These are phyloP conservation scores for Acromyrmex echinatior DNA, from an alignment of 1,140 invertebrate species.

Conservation along the genomic window DNA sequence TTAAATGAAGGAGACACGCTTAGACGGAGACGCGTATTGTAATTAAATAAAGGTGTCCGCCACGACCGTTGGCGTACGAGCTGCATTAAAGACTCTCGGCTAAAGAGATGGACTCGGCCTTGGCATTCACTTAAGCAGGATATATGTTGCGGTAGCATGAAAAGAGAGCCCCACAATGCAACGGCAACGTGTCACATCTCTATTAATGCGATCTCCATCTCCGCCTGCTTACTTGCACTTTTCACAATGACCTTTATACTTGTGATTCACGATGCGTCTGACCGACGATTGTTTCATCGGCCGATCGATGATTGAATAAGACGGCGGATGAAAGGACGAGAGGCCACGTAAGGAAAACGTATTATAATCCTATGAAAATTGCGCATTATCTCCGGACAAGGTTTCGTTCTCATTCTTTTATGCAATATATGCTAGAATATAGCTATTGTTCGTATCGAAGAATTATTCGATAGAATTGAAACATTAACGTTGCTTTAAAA, in stretches of 20 bases:
- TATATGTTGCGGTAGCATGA: conserved; percentile 53
- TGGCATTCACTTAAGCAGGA: conserved; percentile 44
- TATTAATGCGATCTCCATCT: conserved; percentile 48
- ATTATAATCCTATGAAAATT: conserved; percentile 15
- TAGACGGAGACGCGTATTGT: conserved; percentile 57
- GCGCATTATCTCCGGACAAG: conserved; percentile 9
- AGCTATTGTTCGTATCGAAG: neutral
- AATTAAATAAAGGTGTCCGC: conserved; percentile 61
- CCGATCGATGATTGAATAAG: conserved; percentile 49
- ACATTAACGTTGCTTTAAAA: neutral
- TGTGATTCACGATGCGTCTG: conserved; percentile 38
- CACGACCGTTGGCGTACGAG: conserved; percentile 69
- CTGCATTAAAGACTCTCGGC: conserved; percentile 45
- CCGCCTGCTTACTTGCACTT: conserved; percentile 59
- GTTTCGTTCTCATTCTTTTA: conserved; percentile 22
- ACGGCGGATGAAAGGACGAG: conserved; percentile 22
- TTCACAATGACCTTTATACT: conserved; percentile 55
- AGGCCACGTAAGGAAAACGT: conserved; percentile 21
- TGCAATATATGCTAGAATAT: neutral
- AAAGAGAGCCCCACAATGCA: conserved; percentile 49
- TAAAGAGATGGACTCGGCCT: conserved; percentile 47
- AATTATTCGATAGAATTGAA: neutral
- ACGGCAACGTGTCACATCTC: conserved; percentile 62
- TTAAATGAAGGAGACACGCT: conserved; percentile 81
- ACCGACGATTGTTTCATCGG: conserved; percentile 50